These are phyloP conservation scores for Galago senegalensis DNA, from an alignment of 2,797 vertebrate species.

Conservation along the genomic window DNA sequence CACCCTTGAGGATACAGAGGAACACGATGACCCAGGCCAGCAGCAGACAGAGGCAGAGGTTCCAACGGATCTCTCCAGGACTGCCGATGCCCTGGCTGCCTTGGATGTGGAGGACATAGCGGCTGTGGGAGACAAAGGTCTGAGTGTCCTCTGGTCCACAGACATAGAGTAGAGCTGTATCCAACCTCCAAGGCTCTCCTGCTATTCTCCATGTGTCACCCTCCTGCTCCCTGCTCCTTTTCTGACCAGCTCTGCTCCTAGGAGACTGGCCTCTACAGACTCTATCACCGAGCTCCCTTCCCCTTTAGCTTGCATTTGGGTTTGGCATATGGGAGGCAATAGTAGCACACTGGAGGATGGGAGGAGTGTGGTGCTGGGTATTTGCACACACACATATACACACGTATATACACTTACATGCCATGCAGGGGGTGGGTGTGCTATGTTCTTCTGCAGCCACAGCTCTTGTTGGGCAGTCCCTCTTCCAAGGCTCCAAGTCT, in stretches of 20 bases:
- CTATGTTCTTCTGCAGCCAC: neutral
- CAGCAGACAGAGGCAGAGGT: conserved; percentile 91
- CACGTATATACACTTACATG: accelerated
- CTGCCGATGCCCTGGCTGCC: conserved; percentile 91
- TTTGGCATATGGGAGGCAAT: neutral
- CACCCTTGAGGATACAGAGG: conserved; percentile 92
- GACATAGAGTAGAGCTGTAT: neutral
- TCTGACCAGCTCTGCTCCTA: neutral
- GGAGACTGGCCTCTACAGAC: neutral
- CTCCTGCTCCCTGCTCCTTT: neutral
- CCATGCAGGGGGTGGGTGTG: neutral
- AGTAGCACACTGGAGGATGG: neutral
- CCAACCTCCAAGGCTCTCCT: neutral
- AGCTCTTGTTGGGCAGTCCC: neutral
- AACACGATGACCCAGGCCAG: conserved; percentile 92
- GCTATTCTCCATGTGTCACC: neutral
- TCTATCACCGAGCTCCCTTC: neutral
- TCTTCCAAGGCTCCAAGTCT: neutral
- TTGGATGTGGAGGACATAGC: conserved; percentile 92
- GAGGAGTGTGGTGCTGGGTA: neutral
- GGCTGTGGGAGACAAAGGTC: conserved; percentile 84
- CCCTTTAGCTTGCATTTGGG: neutral
- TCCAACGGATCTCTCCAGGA: conserved; percentile 91
- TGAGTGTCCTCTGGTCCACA: neutral
- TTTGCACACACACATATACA: neutral